Base-by-base conservation (phyloP, 2,113 vertebrate genomes). In the Myrmecobius fasciatus region DNA sequence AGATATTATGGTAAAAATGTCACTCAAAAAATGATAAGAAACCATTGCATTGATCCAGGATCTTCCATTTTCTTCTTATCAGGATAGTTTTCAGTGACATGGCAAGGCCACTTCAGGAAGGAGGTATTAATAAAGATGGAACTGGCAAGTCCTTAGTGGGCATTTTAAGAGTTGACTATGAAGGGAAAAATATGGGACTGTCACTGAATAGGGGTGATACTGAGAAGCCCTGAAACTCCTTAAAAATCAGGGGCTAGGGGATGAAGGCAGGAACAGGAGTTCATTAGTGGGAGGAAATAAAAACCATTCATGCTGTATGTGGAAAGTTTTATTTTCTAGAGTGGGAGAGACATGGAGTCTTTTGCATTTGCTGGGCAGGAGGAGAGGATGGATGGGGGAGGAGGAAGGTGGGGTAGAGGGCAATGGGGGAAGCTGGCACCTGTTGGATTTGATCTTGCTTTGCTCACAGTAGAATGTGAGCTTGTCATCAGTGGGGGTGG, bases 371-470 rank as follows among this genome's bases (percentile, higher is more conserved):
- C 5, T 46, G 52, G 93, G 46, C 54, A 94, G n/a, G 89, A 91
- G 90, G 89, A 51, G 20, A 54, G 9, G 52, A 53, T 14, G 51
- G 60, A 20, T 52, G 60, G 51, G 53, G 75, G 53, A 92, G 51
- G 54, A 54, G 46, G 47, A 9, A 49, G 20, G 9, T 83, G 20
- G 67, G 67, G 67, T 43, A n/a, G 67, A 43, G 67, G 67, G n/a
- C 67, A 43, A 1, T 43, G 67, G 90, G 92, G 67, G 67, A 83
- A 83, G n/a, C 67, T 36, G 91, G 28, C 52, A 43, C 28, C n/a
- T 52, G 43, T 67, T 96, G 67, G 67, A 83, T 83, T 83, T 94
- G 92, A 49, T 53, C 60, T 96, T 60, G 52, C 89, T 91, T 54
- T 47, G 47, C 43, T 91, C n/a, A 94, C 49, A 49, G 83, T 53